Base-by-base conservation (phyloP, 2,113 vertebrate genomes). In the Lonchura striata region DNA sequence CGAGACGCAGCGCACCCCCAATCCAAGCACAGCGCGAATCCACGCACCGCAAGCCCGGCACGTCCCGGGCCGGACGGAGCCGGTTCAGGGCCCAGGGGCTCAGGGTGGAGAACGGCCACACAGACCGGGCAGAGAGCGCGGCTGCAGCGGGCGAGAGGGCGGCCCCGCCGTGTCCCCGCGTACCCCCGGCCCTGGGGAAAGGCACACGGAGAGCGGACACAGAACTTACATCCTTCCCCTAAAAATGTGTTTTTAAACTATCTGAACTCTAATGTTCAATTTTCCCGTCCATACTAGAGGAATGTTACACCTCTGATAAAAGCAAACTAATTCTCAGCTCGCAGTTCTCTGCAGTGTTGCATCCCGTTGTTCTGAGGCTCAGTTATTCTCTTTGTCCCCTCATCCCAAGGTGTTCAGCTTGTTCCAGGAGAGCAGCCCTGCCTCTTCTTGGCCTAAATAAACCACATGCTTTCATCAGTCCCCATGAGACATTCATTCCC, bases 341-440 rank as follows among this genome's bases (percentile, higher is more conserved):
- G 15, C 19, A n/a, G 69, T 4, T 60, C 22, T n/a, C 44, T 0
- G 0, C 39, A 22, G 31, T 1, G 18, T 9, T 24, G 39, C 6
- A 2, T 53, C 37, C 11, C 9, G 0, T 21, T 37, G 42, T 10
- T 44, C 33, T 1, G 2, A 3, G 39, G 31, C 37, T 57, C 11
- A 2, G 27, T 35, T 69, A 13, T 7, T 68, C 18, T 16, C n/a
- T 52, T 65, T 13, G 23, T 9, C 8, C 2, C 9, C 24, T 17
- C 17, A 11, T 27, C 57, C 21, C 10, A 11, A 6, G 31, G 16
- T 10, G 24, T 57, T 66, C 0, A 14, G 17, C 15, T 28, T 65
- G 13, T 63, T 68, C 11, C 0, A 5, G 8, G 31, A 44, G n/a
- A 31, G 39, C 37, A 71, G 46, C 11, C 22, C 15, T 2, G 1